These are phyloP conservation scores for Coreius guichenoti DNA, from an alignment of 2,797 vertebrate genomes.

Conservation along the genomic window DNA sequence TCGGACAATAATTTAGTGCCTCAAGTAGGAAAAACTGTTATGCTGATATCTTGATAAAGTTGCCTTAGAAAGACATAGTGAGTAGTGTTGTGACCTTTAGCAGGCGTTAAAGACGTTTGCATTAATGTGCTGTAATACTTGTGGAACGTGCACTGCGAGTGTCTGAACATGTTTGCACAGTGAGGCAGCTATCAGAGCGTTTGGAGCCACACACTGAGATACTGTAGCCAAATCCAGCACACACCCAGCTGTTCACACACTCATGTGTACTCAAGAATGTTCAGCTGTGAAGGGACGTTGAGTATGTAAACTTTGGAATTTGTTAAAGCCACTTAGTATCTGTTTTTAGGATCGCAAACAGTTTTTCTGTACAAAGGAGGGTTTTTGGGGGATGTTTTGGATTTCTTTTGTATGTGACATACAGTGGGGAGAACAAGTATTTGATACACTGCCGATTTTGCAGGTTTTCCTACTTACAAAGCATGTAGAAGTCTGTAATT, in stretches of 20 bases:
- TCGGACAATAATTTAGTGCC: slow-evolving; percentile 42
- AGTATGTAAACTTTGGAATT: slow-evolving; percentile 41
- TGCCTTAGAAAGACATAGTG: slow-evolving; percentile 33
- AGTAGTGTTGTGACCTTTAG: slow-evolving; percentile 17
- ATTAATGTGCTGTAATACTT: slow-evolving; percentile 29
- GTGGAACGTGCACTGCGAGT: slow-evolving; percentile 23
- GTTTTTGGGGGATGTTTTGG: not conserved
- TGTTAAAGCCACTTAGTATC: slow-evolving; percentile 27
- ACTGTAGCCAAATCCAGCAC: slow-evolving; percentile 55
- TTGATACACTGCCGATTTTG: too few species aligned
- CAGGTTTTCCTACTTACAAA: too few species aligned
- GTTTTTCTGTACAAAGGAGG: slow-evolving; percentile 18
- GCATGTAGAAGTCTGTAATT: too few species aligned
- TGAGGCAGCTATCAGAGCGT: slow-evolving; percentile 32
- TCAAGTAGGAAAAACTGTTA: slow-evolving; percentile 33
- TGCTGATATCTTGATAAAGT: slow-evolving; percentile 39
- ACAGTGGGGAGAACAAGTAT: too few species aligned
- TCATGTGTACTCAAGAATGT: slow-evolving; percentile 69
- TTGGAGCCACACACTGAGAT: slow-evolving; percentile 41
- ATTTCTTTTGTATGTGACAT: slow-evolving; percentile 34
- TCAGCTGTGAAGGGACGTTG: slow-evolving; percentile 47
- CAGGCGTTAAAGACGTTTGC: not conserved
- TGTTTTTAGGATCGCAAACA: slow-evolving; percentile 9
- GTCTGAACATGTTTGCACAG: slow-evolving; percentile 42
- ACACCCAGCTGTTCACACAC: slow-evolving; percentile 73